A percentile compares a stretch with the other conserved stretches of the same genome.
Conservation (phyloP, 2,888 invertebrate species). For the Muschampia plurimacula region DNA sequence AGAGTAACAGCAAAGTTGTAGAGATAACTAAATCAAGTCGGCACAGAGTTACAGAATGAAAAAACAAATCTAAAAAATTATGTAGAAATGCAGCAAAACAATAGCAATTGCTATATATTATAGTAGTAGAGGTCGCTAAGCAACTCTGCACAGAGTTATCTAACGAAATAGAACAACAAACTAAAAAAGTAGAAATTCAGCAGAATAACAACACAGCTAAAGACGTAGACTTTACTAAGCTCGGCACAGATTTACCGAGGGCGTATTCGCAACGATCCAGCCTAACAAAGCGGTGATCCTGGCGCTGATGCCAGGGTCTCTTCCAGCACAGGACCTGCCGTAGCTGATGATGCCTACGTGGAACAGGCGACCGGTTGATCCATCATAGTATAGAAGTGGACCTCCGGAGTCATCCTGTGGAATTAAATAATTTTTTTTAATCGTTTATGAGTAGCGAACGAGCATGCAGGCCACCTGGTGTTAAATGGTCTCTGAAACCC, state of each 20-base stretch:
- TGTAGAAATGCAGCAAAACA: too few relatives aligned
- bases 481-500: too few relatives aligned
- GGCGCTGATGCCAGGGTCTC: conserved; percentile 85
- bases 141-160: too few relatives aligned
- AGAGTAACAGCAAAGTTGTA: too few relatives aligned
- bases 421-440: too few relatives aligned
- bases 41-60: too few relatives aligned
- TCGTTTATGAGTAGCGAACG: too few relatives aligned
- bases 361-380: conserved; percentile 61
- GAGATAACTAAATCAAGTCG: too few relatives aligned
- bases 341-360: conserved; percentile 83
- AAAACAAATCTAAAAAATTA: too few relatives aligned
- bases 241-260: conserved; percentile 57
- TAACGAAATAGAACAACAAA: neutral
- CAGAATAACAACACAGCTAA: neutral
- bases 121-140: too few relatives aligned
- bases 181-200: neutral
- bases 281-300: conserved; percentile 79
- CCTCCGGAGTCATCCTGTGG: conserved; percentile 84
- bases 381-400: conserved; percentile 82
- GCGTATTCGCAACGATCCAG: conserved; percentile 80
- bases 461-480: too few relatives aligned
- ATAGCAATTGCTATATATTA: too few relatives aligned
- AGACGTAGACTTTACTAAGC: conserved; percentile 38
- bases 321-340: conserved; percentile 82